Evolutionary conservation across 2,888 invertebrate genomes (phyloP).

Genomic region (Frankliniella intonsa): DNA sequence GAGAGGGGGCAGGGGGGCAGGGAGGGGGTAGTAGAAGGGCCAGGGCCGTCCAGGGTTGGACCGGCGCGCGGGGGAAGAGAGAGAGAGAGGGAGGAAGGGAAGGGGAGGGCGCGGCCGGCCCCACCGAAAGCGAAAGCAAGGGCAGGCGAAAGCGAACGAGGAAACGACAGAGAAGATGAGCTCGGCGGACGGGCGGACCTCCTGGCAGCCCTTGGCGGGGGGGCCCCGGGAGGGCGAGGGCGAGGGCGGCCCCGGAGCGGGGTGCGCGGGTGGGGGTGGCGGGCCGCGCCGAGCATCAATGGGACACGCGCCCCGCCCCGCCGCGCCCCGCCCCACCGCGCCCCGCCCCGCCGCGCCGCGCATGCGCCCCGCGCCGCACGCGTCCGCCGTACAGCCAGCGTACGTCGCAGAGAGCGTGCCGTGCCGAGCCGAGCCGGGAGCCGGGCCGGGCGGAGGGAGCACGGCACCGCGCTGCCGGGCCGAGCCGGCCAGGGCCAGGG

Average conservation of each 20-base stretch:
- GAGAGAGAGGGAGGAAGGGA: neutral
- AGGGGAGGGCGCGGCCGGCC: neutral
- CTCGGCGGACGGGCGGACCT: neutral
- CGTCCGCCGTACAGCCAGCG: slow-evolving; percentile 9
- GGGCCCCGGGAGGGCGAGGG: neutral
- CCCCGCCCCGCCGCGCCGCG: neutral
- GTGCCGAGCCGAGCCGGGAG: neutral
- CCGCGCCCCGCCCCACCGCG: too few relatives aligned
- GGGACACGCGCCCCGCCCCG: neutral
- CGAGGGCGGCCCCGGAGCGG: neutral
- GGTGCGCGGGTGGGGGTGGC: neutral
- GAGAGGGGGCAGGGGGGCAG: neutral
- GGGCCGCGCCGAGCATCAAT: slow-evolving; percentile 2
- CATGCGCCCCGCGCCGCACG: neutral
- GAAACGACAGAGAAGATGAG: slow-evolving; percentile 22
- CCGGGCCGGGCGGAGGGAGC: neutral
- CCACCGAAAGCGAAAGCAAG: slow-evolving; percentile 22
- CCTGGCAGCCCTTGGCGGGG: neutral
- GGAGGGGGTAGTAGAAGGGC: neutral
- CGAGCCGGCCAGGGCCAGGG: too few relatives aligned
- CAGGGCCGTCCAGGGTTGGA: neutral
- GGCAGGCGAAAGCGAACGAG: slow-evolving; percentile 18
- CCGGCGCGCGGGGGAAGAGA: neutral
- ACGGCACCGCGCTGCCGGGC: neutral
- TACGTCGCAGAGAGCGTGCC: neutral